Conservation (phyloP, 1,140 invertebrate genomes). For the Solen grandis region DNA sequence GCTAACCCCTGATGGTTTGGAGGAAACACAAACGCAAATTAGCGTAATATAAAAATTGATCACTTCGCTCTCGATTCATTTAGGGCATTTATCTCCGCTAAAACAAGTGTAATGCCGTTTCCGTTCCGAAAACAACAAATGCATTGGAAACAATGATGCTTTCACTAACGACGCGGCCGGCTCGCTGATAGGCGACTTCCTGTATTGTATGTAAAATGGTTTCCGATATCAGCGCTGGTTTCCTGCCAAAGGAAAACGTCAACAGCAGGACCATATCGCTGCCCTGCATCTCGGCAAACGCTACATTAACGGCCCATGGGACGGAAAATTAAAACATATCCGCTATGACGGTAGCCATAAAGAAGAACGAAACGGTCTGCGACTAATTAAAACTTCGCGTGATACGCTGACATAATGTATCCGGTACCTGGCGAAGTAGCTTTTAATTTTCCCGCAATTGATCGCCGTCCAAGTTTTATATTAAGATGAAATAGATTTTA, state of each 20-base stretch:
- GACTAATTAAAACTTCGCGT: conserved; percentile 55
- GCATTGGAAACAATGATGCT: conserved; percentile 10
- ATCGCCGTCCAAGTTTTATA: conserved; percentile 41
- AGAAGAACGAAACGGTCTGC: conserved; percentile 2
- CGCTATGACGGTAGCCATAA: conserved; percentile 12
- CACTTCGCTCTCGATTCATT: too few species aligned
- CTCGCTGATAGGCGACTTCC: conserved; percentile 22
- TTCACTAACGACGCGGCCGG: not conserved
- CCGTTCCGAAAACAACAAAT: not conserved
- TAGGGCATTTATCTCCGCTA: too few species aligned
- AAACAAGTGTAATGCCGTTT: not conserved
- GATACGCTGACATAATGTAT: conserved; percentile 5
- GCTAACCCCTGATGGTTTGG: too few species aligned
- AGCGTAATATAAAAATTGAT: too few species aligned
- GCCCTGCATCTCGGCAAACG: conserved; percentile 15
- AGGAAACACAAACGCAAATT: too few species aligned
- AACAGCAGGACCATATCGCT: not conserved
- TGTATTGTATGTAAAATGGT: conserved; percentile 39
- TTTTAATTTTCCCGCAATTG: conserved; percentile 48
- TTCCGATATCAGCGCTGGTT: conserved; percentile 48
- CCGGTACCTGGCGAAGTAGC: conserved; percentile 21
- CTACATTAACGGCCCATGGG: conserved; percentile 39
- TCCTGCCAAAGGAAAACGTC: conserved; percentile 36
- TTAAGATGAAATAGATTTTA: conserved; percentile 30
- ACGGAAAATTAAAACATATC: conserved; percentile 54